A percentile compares a stretch with the other conserved stretches of the same genome.
Conservation (phyloP, 1,140 invertebrate species). For the Elymnias hypermnestra region DNA sequence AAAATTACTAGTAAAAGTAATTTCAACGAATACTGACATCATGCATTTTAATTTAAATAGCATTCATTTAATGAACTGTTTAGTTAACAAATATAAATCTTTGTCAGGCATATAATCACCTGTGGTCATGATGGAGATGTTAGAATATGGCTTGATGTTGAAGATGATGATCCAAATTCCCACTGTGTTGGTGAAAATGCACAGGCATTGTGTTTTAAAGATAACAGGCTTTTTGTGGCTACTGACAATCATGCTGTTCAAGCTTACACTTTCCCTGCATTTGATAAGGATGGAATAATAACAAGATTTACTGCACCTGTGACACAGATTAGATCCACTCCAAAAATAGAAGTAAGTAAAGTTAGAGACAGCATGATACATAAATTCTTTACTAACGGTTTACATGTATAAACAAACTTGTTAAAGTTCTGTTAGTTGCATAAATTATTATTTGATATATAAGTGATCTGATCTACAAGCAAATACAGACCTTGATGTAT, state of each 20-base stretch:
- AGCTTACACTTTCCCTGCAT: constrained; percentile 87
- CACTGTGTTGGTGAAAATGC: constrained; percentile 91
- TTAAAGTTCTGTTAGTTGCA: too few species aligned
- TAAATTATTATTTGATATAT: too few species aligned
- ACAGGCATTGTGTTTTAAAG: constrained; percentile 79
- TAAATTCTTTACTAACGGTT: too few species aligned
- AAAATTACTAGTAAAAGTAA: too few species aligned
- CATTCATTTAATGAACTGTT: too few species aligned
- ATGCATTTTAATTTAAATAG: too few species aligned
- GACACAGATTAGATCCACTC: constrained; percentile 82
- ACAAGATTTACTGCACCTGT: constrained; percentile 91
- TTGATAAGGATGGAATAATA: constrained; percentile 89
- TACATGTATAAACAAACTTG: too few species aligned
- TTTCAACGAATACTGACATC: too few species aligned
- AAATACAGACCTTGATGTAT: too few species aligned
- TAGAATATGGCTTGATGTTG: constrained; percentile 89
- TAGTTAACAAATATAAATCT: constrained; percentile 2
- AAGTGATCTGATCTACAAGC: too few species aligned
- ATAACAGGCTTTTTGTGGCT: constrained; percentile 83
- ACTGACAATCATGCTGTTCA: constrained; percentile 92
- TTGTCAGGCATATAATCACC: constrained; percentile 86
- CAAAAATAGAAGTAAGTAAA: constrained; percentile 71
- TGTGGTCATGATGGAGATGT: constrained; percentile 95
- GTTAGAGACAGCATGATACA: too few species aligned
- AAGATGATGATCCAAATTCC: constrained; percentile 92